Base-by-base conservation (phyloP, 1,140 invertebrate genomes). In the Littorina saxatilis region DNA sequence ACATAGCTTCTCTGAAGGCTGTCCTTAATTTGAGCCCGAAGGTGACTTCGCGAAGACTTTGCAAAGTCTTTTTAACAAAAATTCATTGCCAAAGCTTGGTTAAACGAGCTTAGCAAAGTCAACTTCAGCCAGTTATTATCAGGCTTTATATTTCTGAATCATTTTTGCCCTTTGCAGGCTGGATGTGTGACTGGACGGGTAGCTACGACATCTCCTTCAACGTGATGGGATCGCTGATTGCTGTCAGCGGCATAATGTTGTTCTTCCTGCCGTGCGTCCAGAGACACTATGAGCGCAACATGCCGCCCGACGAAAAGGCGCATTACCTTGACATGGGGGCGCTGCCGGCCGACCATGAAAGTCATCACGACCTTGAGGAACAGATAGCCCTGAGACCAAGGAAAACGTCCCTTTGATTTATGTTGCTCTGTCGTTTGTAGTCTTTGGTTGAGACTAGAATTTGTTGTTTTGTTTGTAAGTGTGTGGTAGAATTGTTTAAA, bases 171-270 rank as follows among this genome's bases (percentile, higher is more conserved):
- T 37, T 92, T 93, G 15, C 91, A 98, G 97, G 97, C 82, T 95
- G 94, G 92, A 91, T 98, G 74, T 97, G 95, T 88, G 97, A 98
- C 88, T 90, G 92, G 0, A 93, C 95, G 11, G 82, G 94, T n/a
- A 96, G 96, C 7, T 98, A 98, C 91, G 93, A 96, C 88, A 95
- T 95, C 23, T 96, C 96, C 4, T 99, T 98, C 91, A 95, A 95
- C 79, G 93, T 97, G 55, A 95, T 96, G 13, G 98, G 97, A 2
- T 90, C 94, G 1, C 95, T 96, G 91, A 97, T 99, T 63, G 95
- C 95, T 1, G 74, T 97, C 32, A 98, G 97, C 92, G 98, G 98
- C 15, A 32, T 97, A 9, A 97, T 99, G 93, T 93, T 99, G 58
- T 99, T 97, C 91, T 90, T 95, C 66, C 96, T 99, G 88, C 97